Percentiles rank a stretch among this genome's conserved stretches.
These are phyloP conservation scores for Pararge aegeria DNA, from an alignment of 1,140 invertebrate genomes.

Conservation along the genomic window DNA sequence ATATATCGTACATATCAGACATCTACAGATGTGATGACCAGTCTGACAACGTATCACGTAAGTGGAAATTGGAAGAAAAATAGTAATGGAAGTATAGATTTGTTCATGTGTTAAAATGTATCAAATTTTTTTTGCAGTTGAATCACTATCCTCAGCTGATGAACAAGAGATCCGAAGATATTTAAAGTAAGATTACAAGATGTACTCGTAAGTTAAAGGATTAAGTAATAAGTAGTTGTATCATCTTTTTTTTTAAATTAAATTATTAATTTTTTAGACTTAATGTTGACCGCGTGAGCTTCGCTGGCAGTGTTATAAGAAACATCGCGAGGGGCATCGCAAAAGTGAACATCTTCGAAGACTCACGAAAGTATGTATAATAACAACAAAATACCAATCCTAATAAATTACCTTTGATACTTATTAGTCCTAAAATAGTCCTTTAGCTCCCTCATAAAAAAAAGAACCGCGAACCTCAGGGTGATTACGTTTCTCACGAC, in stretches of 20 bases:
- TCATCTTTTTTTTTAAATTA: background rate
- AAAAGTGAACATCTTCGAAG: constrained; percentile 50
- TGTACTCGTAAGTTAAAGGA: background rate
- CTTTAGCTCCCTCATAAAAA: no score
- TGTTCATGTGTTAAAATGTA: no score
- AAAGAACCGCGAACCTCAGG: no score
- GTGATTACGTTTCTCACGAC: no score
- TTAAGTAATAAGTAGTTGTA: background rate
- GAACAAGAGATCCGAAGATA: constrained; percentile 58
- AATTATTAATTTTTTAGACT: constrained; percentile 36
- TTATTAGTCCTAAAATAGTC: no score
- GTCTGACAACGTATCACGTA: constrained; percentile 29
- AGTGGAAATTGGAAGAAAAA: background rate
- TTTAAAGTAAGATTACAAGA: constrained; percentile 43
- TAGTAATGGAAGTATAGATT: no score
- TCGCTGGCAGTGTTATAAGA: constrained; percentile 50
- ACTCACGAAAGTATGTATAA: constrained; percentile 41
- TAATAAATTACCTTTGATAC: no score
- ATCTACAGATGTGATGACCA: constrained; percentile 26
- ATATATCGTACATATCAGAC: constrained; percentile 38
- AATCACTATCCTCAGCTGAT: constrained; percentile 49
- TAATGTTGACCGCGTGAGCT: constrained; percentile 56
- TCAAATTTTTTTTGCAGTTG: constrained; percentile 35
- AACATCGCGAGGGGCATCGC: constrained; percentile 42
- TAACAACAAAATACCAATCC: no score